Base-by-base conservation (phyloP, 2,797 vertebrate genomes). In the Clarias pachynema region DNA sequence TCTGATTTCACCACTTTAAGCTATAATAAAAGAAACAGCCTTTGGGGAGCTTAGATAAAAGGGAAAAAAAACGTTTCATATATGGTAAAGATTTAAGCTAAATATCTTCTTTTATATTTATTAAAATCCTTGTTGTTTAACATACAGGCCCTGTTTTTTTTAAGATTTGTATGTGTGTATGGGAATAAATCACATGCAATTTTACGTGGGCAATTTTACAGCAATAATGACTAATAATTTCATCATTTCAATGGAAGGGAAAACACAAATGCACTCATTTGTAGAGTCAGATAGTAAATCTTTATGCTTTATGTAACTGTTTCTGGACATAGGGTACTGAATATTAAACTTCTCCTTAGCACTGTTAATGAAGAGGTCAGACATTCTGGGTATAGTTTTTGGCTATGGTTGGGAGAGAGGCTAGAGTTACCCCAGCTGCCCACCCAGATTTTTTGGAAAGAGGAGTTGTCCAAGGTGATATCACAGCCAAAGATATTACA, bases 371-470 rank as follows among this genome's bases (percentile, higher is more conserved):
- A 87, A 87, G 91, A 92, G 92, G 91, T 93, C 92, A 93, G 89
- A 92, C 91, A 93, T 92, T 87, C 91, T 90, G 88, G 78, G 92
- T 87, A 88, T 90, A 40, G 92, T 93, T 90, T 92, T 93, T 93
- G 94, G 93, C 91, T 59, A 16, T 87, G 86, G 88, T 88, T 53
- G 60, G 86, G 88, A 86, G 87, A 88, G 90, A 91, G 62, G 66
- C 37, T 95, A 92, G 88, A 89, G 93, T 95, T 95, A 93, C 94
- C 91, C 92, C 94, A 94, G 94, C 93, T 95, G 95, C 95, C 93
- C 94, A 94, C 94, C 93, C 93, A 92, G 89, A 93, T 94, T 93
- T 88, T 73, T 92, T 94, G 93, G 93, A 93, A 92, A 88, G 89
- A 92, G 91, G 84, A 89, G 90, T 90, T 92, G 92, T 94, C 93